These are phyloP conservation scores for Tachysurus fulvidraco DNA, from an alignment of 2,113 vertebrate genomes.

Conservation along the genomic window DNA sequence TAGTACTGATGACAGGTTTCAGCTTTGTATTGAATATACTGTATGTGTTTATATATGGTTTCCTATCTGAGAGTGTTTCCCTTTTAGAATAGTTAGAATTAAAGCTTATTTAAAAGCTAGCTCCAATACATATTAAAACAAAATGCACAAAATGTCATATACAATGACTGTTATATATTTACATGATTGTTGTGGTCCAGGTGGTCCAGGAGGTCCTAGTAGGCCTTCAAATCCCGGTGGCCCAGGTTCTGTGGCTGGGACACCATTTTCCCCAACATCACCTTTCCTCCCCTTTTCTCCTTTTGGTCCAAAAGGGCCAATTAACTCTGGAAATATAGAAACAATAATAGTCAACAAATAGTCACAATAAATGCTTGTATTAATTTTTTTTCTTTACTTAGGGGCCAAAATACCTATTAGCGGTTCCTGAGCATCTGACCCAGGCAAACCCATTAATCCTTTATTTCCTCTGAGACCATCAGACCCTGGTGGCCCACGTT, in stretches of 20 bases:
- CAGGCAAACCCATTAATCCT: constrained; percentile 64
- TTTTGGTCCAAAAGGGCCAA: constrained; percentile 62
- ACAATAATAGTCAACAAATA: neutral
- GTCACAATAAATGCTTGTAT: neutral
- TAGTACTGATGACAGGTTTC: neutral
- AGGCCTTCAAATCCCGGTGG: constrained; percentile 58
- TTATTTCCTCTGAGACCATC: constrained; percentile 64
- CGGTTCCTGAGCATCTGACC: constrained; percentile 53
- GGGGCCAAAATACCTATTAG: constrained; percentile 56
- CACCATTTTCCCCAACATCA: constrained; percentile 63
- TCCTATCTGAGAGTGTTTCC: neutral
- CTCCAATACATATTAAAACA: neutral
- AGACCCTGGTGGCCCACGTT: constrained; percentile 64
- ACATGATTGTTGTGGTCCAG: constrained; percentile 70
- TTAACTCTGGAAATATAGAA: constrained; percentile 1
- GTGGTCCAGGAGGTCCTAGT: constrained; percentile 59
- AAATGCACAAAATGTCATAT: neutral
- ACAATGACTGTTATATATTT: constrained; percentile 14
- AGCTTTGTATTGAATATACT: neutral
- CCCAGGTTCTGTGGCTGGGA: constrained; percentile 60
- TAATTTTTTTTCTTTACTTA: neutral
- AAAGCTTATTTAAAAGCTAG: neutral
- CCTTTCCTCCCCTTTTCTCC: constrained; percentile 68
- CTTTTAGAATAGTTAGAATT: neutral
- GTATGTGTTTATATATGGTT: neutral